Evolutionary conservation across 2,888 invertebrate genomes (phyloP).

Genomic region (Phrixothrix hirtus): DNA sequence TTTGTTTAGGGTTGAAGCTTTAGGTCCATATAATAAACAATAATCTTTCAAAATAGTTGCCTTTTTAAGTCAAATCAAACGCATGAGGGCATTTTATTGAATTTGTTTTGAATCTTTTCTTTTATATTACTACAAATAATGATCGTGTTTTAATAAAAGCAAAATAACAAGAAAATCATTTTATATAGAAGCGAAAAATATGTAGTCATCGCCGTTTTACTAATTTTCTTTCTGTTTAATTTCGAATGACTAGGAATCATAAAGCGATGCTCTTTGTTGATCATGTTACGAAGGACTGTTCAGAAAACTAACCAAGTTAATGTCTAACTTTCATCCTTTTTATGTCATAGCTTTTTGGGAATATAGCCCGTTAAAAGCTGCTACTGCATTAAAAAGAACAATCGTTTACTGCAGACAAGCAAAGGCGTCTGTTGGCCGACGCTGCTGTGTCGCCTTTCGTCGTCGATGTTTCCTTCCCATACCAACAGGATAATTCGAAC

Average conservation of each 20-base stretch:
- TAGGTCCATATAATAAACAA: conserved; percentile 23
- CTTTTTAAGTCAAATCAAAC: conserved; percentile 25
- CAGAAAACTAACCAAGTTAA: not conserved
- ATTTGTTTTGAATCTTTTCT: conserved; percentile 17
- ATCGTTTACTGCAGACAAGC: conserved; percentile 19
- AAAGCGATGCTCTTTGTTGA: not conserved
- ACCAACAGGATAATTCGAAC: conserved; percentile 5
- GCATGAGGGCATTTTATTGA: conserved; percentile 15
- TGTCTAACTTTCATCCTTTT: conserved; percentile 5
- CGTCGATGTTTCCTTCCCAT: conserved; percentile 4
- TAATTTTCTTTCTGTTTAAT: conserved; percentile 2
- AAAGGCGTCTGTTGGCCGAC: conserved; percentile 23
- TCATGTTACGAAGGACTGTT: not conserved
- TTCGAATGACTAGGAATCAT: not conserved
- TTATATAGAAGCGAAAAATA: too few species aligned
- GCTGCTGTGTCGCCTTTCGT: conserved; percentile 12
- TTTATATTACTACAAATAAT: conserved; percentile 11
- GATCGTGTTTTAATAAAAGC: conserved; percentile 7
- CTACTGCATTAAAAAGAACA: conserved; percentile 26
- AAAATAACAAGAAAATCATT: conserved; percentile 23
- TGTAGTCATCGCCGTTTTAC: not conserved
- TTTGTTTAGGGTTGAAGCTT: conserved; percentile 17
- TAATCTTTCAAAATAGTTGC: conserved; percentile 10
- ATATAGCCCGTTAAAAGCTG: conserved; percentile 13
- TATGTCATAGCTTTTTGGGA: conserved; percentile 6